These are phyloP conservation scores for Phylloscopus whistleri DNA, from an alignment of 2,113 vertebrate species.

Conservation along the genomic window DNA sequence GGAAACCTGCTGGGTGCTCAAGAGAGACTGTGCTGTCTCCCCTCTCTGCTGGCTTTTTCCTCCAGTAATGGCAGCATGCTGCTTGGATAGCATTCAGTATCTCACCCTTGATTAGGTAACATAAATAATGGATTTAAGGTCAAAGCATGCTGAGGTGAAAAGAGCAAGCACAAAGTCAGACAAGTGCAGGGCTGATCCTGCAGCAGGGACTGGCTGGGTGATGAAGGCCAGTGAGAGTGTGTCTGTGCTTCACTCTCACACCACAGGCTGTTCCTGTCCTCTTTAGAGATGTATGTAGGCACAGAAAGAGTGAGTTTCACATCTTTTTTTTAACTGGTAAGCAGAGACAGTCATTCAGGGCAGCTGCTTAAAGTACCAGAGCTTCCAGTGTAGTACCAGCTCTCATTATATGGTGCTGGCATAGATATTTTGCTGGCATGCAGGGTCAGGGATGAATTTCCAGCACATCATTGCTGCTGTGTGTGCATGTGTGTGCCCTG, in stretches of 20 bases:
- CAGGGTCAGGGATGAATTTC: background rate
- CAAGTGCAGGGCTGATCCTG: background rate
- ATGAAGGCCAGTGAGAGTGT: background rate
- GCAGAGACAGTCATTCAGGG: background rate
- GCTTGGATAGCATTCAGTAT: background rate
- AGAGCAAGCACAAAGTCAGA: background rate
- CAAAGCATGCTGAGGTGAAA: background rate
- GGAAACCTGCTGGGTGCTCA: background rate
- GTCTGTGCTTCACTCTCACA: background rate
- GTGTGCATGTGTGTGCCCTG: background rate
- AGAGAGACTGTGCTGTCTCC: background rate
- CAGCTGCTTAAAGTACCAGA: conserved; percentile 6
- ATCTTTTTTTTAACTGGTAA: background rate
- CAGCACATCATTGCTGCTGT: fast-evolving
- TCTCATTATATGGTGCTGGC: background rate
- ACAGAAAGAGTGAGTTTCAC: background rate
- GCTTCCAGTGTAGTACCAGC: background rate
- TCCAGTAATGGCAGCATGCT: background rate
- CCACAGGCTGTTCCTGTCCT: background rate
- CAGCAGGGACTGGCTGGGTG: fast-evolving
- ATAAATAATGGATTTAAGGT: background rate
- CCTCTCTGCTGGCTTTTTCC: background rate
- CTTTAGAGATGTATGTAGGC: background rate
- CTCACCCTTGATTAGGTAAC: background rate
- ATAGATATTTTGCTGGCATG: background rate